Conservation (phyloP, 2,113 vertebrate genomes). For the Micronycteris hirsuta region DNA sequence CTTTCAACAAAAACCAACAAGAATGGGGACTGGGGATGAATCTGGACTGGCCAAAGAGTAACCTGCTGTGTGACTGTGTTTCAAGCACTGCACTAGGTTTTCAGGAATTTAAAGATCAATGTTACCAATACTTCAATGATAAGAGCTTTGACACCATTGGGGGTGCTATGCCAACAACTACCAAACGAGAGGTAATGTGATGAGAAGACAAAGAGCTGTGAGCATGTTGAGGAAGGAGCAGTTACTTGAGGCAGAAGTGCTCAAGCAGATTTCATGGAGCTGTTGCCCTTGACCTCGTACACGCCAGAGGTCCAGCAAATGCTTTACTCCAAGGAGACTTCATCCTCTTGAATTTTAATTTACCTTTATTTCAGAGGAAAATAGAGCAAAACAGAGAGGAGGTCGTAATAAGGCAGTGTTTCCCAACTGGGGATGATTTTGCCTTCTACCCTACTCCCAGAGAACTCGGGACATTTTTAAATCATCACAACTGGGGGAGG, state of each 20-base stretch:
- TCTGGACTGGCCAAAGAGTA: background rate
- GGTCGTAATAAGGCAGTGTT: background rate
- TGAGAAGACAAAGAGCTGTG: background rate
- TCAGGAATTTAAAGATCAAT: background rate
- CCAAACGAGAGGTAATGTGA: background rate
- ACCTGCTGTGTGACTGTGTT: fast-evolving
- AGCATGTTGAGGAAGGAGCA: background rate
- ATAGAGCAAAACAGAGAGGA: background rate
- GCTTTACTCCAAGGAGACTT: background rate
- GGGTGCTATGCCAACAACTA: background rate
- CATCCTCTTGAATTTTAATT: background rate
- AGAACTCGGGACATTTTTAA: background rate
- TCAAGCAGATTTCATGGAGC: background rate
- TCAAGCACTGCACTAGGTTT: background rate
- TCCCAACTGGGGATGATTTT: background rate
- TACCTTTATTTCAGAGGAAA: background rate
- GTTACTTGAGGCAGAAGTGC: background rate
- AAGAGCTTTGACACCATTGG: background rate
- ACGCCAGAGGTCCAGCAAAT: background rate
- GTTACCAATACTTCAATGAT: background rate
- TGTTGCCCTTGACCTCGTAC: background rate
- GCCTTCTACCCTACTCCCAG: fast-evolving
- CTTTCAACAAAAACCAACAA: background rate
- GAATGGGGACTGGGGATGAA: background rate
- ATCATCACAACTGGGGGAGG: background rate